phyloP scores from a whole-genome alignment of 2,888 invertebrate species.

The Pilophorus perplexus region DNA sequence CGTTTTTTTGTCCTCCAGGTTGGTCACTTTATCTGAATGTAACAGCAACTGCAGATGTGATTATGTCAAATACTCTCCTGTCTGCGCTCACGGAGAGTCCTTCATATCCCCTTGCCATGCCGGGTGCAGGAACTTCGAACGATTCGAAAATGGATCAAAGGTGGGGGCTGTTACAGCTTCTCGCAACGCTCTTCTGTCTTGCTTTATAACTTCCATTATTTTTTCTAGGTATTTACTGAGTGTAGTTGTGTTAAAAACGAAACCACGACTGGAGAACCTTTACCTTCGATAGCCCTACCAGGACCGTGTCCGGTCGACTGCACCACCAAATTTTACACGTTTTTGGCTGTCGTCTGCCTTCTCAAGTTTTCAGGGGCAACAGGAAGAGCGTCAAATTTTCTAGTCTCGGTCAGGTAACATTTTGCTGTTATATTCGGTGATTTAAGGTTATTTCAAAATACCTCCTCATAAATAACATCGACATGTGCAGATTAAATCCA shows the following conservation, averaged over 20 bases:
- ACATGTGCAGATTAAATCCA: not conserved
- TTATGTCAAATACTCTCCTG: slow-evolving; percentile 70
- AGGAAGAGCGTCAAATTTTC: slow-evolving; percentile 49
- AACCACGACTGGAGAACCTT: not conserved
- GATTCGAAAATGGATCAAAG: slow-evolving; percentile 54
- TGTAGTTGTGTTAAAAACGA: slow-evolving; percentile 44
- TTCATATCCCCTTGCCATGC: slow-evolving; percentile 80
- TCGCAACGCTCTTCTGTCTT: too few species aligned
- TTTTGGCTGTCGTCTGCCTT: slow-evolving; percentile 48
- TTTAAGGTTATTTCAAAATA: not conserved
- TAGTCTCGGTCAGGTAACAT: slow-evolving; percentile 49
- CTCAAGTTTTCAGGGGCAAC: slow-evolving; percentile 48
- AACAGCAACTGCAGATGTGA: slow-evolving; percentile 67
- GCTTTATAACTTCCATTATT: too few species aligned
- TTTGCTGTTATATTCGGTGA: not conserved
- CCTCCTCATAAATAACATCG: too few species aligned
- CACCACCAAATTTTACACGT: slow-evolving; percentile 47
- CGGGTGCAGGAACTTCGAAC: slow-evolving; percentile 61
- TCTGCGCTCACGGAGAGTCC: slow-evolving; percentile 63
- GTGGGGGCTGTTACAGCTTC: too few species aligned
- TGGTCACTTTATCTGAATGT: slow-evolving; percentile 57
- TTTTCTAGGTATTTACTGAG: slow-evolving; percentile 47
- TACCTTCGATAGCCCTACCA: slow-evolving; percentile 35
- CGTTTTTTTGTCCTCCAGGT: slow-evolving; percentile 1
- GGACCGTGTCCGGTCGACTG: slow-evolving; percentile 49